Conservation (phyloP, 2,888 invertebrate genomes). For the Sphaerophoria rueppellii region DNA sequence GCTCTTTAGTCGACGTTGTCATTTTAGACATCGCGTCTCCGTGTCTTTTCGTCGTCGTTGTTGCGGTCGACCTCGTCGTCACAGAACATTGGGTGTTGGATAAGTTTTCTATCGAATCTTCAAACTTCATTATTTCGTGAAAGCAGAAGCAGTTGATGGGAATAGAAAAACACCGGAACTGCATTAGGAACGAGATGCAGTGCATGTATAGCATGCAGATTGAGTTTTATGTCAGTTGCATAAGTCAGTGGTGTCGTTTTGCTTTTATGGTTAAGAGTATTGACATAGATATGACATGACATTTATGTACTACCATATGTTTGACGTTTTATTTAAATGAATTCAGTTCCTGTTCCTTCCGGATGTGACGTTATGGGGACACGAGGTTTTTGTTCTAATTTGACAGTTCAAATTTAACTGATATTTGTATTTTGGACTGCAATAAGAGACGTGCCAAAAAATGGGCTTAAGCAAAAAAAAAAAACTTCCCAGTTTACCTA, state of each 20-base stretch:
- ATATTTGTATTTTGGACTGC: too few species aligned
- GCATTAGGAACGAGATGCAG: slow-evolving; percentile 53
- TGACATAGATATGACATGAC: neutral
- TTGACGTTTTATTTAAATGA: neutral
- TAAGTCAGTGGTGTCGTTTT: slow-evolving; percentile 18
- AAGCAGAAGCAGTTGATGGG: slow-evolving; percentile 31
- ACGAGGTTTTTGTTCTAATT: too few species aligned
- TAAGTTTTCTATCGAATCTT: slow-evolving; percentile 71
- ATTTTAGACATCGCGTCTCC: neutral
- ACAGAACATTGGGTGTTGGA: slow-evolving; percentile 55
- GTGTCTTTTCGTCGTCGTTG: neutral
- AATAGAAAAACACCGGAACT: slow-evolving; percentile 65
- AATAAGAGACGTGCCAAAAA: too few species aligned
- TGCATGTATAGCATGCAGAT: slow-evolving; percentile 20
- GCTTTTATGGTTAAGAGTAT: neutral
- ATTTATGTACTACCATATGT: neutral
- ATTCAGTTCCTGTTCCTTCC: neutral
- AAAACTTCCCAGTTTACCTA: too few species aligned
- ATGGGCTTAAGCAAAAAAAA: too few species aligned
- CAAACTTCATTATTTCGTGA: slow-evolving; percentile 68
- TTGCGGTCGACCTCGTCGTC: slow-evolving; percentile 29
- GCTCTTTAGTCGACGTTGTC: too few species aligned
- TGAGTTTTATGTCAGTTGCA: slow-evolving; percentile 3
- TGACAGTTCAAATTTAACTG: too few species aligned
- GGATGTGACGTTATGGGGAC: too few species aligned